These are phyloP conservation scores for Thryonomys swinderianus DNA, from an alignment of 2,113 vertebrate genomes.

Conservation along the genomic window DNA sequence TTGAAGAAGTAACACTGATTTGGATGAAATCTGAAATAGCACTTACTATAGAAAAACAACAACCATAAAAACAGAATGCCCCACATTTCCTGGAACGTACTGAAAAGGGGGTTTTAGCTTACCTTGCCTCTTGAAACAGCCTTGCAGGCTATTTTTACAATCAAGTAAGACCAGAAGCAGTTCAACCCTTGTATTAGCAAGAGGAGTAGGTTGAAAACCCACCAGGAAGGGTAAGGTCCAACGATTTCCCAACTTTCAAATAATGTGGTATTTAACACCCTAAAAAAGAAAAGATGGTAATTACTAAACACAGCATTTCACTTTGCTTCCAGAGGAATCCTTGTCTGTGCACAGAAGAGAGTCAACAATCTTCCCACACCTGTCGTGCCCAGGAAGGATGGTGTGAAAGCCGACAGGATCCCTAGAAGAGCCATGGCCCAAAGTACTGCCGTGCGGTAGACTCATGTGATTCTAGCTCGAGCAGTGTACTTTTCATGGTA, in stretches of 20 bases:
- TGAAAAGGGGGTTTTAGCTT: constrained; percentile 72
- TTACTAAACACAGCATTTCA: constrained; percentile 48
- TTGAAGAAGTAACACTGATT: constrained; percentile 35
- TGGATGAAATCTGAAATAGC: constrained; percentile 47
- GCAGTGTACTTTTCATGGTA: neutral
- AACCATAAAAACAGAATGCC: constrained; percentile 61
- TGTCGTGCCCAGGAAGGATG: neutral
- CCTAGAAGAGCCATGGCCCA: neutral
- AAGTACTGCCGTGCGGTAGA: neutral
- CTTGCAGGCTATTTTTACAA: constrained; percentile 94
- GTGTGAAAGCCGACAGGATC: neutral
- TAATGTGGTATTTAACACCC: constrained; percentile 96
- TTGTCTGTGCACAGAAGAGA: neutral
- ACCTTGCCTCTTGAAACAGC: constrained; percentile 98
- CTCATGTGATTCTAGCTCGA: neutral
- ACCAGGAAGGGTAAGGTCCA: constrained; percentile 97
- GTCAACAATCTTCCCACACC: neutral
- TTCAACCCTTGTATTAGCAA: constrained; percentile 94
- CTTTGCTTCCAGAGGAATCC: neutral
- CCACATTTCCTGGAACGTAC: constrained; percentile 10
- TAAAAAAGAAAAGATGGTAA: constrained; percentile 75
- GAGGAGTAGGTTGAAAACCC: constrained; percentile 95
- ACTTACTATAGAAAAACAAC: constrained; percentile 39
- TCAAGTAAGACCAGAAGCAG: constrained; percentile 97
- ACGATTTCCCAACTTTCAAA: constrained; percentile 98